Percentiles rank a stretch among this genome's conserved stretches.
Conservation (phyloP, 2,888 invertebrate genomes). For the Scaptomyza reducta region DNA sequence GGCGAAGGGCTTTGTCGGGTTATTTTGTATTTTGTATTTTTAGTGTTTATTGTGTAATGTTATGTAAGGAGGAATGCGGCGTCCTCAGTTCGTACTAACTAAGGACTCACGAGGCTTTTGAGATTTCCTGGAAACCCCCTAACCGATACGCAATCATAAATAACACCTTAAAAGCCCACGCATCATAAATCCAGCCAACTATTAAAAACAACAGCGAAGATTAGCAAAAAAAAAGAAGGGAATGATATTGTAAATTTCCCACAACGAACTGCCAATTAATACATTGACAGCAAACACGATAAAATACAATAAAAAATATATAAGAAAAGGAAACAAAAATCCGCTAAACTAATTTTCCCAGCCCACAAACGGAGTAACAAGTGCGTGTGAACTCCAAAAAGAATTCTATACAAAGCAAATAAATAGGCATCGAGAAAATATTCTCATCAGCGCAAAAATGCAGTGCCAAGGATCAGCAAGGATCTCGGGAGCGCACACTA, state of each 20-base stretch:
- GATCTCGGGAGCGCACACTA: slow-evolving; percentile 54
- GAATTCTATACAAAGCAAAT: slow-evolving; percentile 36
- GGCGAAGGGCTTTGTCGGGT: slow-evolving; percentile 37
- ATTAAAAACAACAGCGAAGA: neutral
- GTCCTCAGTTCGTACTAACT: slow-evolving; percentile 14
- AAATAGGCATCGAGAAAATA: slow-evolving; percentile 11
- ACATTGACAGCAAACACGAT: slow-evolving; percentile 35
- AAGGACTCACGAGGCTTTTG: neutral
- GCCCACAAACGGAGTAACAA: slow-evolving; percentile 61
- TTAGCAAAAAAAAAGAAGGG: slow-evolving; percentile 1
- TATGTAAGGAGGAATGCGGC: slow-evolving; percentile 35
- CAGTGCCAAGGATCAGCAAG: slow-evolving; percentile 52
- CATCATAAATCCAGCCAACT: slow-evolving; percentile 17
- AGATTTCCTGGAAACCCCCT: neutral
- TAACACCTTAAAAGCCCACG: neutral
- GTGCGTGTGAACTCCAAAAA: slow-evolving; percentile 63
- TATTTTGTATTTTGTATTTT: slow-evolving; percentile 6
- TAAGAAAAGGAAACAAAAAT: slow-evolving; percentile 24
- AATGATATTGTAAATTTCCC: slow-evolving; percentile 19
- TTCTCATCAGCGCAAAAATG: slow-evolving; percentile 61
- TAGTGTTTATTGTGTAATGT: slow-evolving; percentile 34
- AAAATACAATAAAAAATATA: slow-evolving; percentile 21
- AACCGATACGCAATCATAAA: slow-evolving; percentile 9
- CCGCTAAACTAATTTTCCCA: slow-evolving; percentile 71
- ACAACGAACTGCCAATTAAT: slow-evolving; percentile 12